Conservation (phyloP, 2,113 vertebrate species). For the Saccopteryx bilineata region DNA sequence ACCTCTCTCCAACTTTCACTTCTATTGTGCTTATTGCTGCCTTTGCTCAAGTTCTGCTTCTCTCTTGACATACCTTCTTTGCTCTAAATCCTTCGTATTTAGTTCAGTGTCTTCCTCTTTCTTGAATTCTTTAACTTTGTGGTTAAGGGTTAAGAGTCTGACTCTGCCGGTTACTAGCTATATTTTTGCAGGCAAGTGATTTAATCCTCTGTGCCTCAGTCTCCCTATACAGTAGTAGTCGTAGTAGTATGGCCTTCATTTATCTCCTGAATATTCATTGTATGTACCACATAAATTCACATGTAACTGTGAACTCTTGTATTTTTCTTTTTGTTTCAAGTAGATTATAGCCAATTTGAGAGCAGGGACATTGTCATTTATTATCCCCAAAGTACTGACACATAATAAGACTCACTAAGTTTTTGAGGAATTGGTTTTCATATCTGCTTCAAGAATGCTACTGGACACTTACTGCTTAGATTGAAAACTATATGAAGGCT, state of each 20-base stretch:
- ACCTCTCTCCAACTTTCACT: background rate
- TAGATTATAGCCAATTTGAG: background rate
- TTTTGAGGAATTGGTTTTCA: conserved; percentile 47
- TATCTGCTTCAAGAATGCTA: conserved; percentile 7
- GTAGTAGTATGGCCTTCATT: background rate
- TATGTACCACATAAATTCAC: background rate
- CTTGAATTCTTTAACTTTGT: background rate
- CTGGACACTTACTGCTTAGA: background rate
- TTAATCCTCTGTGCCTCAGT: background rate
- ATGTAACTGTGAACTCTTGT: background rate
- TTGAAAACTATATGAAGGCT: conserved; percentile 25
- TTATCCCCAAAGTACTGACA: conserved; percentile 7
- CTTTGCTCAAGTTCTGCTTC: conserved; percentile 4
- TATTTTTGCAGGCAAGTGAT: background rate
- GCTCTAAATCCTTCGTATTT: background rate
- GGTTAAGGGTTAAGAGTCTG: background rate
- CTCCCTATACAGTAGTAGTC: background rate
- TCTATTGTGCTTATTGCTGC: background rate
- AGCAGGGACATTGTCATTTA: background rate
- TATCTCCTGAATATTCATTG: background rate
- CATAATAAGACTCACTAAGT: background rate
- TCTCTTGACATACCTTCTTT: background rate
- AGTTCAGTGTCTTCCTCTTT: background rate
- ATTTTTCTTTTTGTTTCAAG: background rate
- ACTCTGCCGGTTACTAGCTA: background rate